phyloP scores from a whole-genome alignment of 2,797 vertebrate genomes.

The Rhinichthys osculus region DNA sequence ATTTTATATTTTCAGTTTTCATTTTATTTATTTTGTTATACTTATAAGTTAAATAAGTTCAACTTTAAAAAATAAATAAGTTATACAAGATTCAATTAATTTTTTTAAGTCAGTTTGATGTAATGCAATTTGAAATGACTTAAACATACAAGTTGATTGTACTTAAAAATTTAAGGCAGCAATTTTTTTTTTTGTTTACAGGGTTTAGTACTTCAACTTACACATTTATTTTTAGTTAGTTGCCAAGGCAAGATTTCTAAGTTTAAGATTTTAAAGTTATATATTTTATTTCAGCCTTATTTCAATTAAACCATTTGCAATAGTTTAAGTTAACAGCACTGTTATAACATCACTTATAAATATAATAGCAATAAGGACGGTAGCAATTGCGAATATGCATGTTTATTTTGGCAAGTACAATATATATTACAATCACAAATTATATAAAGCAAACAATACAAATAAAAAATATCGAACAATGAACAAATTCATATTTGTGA shows the following conservation, averaged over 20 bases:
- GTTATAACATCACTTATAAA: background rate
- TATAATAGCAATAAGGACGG: background rate
- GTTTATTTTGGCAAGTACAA: slow-evolving; percentile 56
- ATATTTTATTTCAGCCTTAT: background rate
- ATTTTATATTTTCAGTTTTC: background rate
- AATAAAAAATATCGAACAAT: slow-evolving; percentile 46
- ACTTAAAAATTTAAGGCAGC: too few species aligned
- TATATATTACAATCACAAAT: slow-evolving; percentile 56
- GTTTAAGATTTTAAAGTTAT: background rate
- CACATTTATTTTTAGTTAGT: background rate
- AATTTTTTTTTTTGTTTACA: too few species aligned
- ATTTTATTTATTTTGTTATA: too few species aligned
- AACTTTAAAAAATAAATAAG: too few species aligned
- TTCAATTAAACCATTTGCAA: background rate
- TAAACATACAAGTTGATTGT: too few species aligned
- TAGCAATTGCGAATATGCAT: background rate
- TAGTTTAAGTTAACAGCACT: background rate
- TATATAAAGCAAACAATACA: slow-evolving; percentile 47
- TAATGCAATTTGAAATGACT: too few species aligned
- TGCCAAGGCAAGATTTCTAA: background rate
- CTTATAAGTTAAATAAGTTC: too few species aligned
- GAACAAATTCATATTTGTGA: background rate
- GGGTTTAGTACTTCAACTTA: background rate
- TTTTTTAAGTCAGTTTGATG: too few species aligned
- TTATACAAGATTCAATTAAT: too few species aligned